Evolutionary conservation across 2,797 vertebrate genomes (phyloP), one percentile per base, ranked within the genome.

Genomic region (Sarcophilus harrisii): DNA sequence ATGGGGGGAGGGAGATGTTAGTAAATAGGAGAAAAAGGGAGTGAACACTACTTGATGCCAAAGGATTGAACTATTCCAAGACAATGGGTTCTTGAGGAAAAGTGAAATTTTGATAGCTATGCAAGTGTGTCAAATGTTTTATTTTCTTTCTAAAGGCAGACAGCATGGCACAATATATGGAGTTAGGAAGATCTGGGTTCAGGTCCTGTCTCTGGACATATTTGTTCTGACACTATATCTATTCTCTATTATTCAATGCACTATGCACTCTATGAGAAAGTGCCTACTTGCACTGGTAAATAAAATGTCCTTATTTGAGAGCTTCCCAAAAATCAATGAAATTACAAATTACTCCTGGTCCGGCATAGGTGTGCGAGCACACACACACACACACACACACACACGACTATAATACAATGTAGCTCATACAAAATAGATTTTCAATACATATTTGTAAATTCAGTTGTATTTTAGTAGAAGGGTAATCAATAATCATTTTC

Each of bases 71-170:
- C 16, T 90, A 27, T 52, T 59, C 66, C 0, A 45, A 6, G 38
- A 0, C 87, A 45, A 57, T n/a, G 59, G 57, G 49, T 59, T 95
- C 62, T 90, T n/a, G 12, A 54, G 55, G 57, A 91, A 29, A 87
- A 91, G 58, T 57, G 60, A 29, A 92, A 58, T 66, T 92, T 60
- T 73, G 27, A 93, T 13, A 54, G n/a, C 55, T 45, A 57, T 57
- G 49, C 32, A 52, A 94, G 29, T 18, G 92, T 30, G 49, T 93
- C 6, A 92, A 16, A 49, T 90, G 49, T 94, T 94, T 90, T 87
- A 58, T 81, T 93, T 14, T 60, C 81, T 94, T 93, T 94, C 29
- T 58, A 11, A 90, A 58, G 66, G 38, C 4, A 89, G 8, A 95
- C 21, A 32, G 14, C 30, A 28, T 90, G 32, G 45, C 32, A 38